Percentiles rank a stretch among this genome's conserved stretches.
Conservation (phyloP, 2,888 invertebrate species). For the Hirtodrosophila histrioides region DNA sequence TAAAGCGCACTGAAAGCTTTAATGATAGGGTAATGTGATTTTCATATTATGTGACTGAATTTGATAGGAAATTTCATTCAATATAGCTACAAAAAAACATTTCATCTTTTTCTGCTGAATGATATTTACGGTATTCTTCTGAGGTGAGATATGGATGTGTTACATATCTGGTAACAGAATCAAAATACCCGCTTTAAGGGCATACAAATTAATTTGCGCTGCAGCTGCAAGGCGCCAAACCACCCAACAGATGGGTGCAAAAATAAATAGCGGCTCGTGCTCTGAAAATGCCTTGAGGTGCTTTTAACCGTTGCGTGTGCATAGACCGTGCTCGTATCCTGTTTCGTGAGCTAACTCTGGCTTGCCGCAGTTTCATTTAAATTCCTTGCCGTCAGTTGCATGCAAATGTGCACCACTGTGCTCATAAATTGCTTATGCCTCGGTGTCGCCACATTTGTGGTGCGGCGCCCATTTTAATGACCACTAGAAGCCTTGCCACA, state of each 20-base stretch:
- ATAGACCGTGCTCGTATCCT: background rate
- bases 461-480: conserved; percentile 56
- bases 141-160: background rate
- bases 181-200: conserved; percentile 4
- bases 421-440: conserved; percentile 44
- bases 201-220: conserved; percentile 55
- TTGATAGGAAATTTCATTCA: too few species aligned
- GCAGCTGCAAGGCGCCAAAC: conserved; percentile 28
- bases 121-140: too few species aligned
- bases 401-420: conserved; percentile 21
- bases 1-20: too few species aligned
- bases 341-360: too few species aligned
- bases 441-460: conserved; percentile 17
- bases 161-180: background rate
- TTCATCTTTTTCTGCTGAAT: too few species aligned
- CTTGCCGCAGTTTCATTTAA: conserved; percentile 20
- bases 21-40: too few species aligned
- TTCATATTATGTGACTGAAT: too few species aligned
- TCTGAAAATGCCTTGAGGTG: conserved; percentile 27
- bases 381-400: conserved; percentile 3
- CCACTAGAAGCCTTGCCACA: conserved; percentile 61
- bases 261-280: conserved; percentile 31
- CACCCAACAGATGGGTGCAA: conserved; percentile 21
- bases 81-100: too few species aligned
- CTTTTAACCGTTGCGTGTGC: conserved; percentile 13